Evolutionary conservation across 2,113 vertebrate species (phyloP), one percentile per base, ranked within the genome.

Genomic region (Urocolius indicus): DNA sequence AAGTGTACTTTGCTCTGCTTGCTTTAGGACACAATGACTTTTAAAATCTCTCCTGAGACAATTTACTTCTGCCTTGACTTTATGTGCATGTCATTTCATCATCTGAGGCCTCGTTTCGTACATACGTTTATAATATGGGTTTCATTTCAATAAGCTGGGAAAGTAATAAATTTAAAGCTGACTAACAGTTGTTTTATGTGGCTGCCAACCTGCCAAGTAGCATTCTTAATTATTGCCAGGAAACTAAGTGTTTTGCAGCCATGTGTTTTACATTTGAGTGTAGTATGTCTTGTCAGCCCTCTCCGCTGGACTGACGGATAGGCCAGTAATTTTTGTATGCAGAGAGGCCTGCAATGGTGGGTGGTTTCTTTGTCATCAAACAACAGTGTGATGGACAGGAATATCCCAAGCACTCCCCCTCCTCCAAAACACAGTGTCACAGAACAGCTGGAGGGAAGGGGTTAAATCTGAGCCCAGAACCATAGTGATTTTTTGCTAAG

Each of bases 141-240:
- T 98, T 98, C 96, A 97, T 98, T 98, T 98, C 96, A 97, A 97
- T 98, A 98, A 98, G 96, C 97, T 97, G 96, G 97, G 97, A 96
- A 97, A 95, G 96, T 75, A 97, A 98, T 98, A 98, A 98, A 98
- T 98, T 98, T 96, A 96, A 95, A 97, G 89, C 97, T 98, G 97
- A 95, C 97, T 97, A 98, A 97, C 55, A 93, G 97, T 98, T 98
- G 98, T 98, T 98, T 98, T 98, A 98, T 98, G 97, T 98, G 98
- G 94, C 97, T 98, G 97, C 98, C 98, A 98, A 98, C 98, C 98
- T 98, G 97, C 98, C 97, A 98, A 98, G 97, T 98, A 98, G 93
- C 97, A 96, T 98, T 98, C 96, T 98, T 98, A 98, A 98, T 98
- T 98, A 98, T 97, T 98, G 96, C 98, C 98, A 98, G 98, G 98